Evolutionary conservation across 2,888 invertebrate genomes (phyloP).

Genomic region (Congeria kusceri): DNA sequence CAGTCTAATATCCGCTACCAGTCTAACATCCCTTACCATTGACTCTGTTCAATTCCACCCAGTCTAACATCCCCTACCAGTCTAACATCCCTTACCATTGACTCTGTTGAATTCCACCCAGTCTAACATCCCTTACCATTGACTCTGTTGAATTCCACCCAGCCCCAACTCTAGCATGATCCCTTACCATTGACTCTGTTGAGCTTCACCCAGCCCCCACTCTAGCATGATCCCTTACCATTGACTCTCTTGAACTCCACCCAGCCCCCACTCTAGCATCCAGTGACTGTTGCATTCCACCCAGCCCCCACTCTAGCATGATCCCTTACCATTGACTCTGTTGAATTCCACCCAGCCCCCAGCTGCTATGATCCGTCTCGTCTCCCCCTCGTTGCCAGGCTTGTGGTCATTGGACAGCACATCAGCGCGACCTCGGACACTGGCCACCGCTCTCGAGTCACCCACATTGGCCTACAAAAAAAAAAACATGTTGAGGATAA

Average conservation of each 20-base stretch:
- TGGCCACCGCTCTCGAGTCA: slow-evolving; percentile 97
- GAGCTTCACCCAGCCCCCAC: too few species aligned
- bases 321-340: slow-evolving; percentile 95
- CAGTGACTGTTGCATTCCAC: too few species aligned
- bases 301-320: too few species aligned
- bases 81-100: slow-evolving; percentile 94
- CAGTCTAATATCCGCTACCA: too few species aligned
- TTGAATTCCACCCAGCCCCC: slow-evolving; percentile 99
- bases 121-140: too few species aligned
- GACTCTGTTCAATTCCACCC: too few species aligned
- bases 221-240: too few species aligned
- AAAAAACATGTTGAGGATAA: too few species aligned
- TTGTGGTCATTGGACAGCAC: slow-evolving; percentile 97
- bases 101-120: slow-evolving; percentile 99
- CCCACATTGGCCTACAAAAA: slow-evolving; percentile 93
- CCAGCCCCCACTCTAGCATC: slow-evolving; percentile 98
- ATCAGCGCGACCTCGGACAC: slow-evolving; percentile 92
- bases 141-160: slow-evolving; percentile 98
- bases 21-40: too few species aligned
- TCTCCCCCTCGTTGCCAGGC: slow-evolving; percentile 95
- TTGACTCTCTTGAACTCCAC: slow-evolving; percentile 99
- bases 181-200: too few species aligned
- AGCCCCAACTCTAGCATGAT: too few species aligned
- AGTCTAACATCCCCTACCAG: too few species aligned
- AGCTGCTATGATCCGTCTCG: slow-evolving; percentile 94